Evolutionary conservation across 1,140 invertebrate genomes (phyloP), one percentile per base, ranked within the genome.

Genomic region (Luehdorfia chinensis): DNA sequence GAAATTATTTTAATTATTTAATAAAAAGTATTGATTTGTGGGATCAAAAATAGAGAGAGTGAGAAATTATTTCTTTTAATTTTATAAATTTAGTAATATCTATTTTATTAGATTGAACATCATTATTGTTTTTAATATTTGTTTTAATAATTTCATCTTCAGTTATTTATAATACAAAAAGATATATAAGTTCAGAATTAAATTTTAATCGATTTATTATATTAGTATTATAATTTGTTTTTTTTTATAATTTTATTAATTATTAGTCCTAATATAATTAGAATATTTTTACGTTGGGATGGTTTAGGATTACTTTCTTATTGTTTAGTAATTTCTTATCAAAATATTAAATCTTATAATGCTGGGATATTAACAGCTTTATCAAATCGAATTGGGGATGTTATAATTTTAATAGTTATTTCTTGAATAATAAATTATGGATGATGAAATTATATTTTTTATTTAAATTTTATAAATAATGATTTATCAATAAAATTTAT

Each of bases 281-380:
- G n/a, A n/a, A n/a, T n/a, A n/a, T 87, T 93, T 73, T 87, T 92
- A 71, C 91, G 91, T 0, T 92, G 91, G 58, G 91, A 93, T 90
- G 90, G 90, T 0, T 87, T 92, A 74, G 91, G 91, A 0, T 77
- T 91, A 63, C 78, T 90, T 66, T 92, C 90, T 64, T 92, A 91
- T 89, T 89, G 85, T 88, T 89, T 92, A 85, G 87, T 92, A 28
- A 89, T 90, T 89, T 91, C 88, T 88, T 91, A 90, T 87, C 84
- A 89, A 77, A 91, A 88, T 88, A 49, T 70, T 13, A 89, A 88
- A 65, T 90, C 87, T 53, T 88, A 79, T 85, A 90, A 88, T 87
- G 88, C 89, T 7, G 90, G 90, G 0, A 91, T 92, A 81, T 75
- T 92, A 60, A 92, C 90, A 7, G 80, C 88, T 59, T 70, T 92